phyloP scores from a whole-genome alignment of 1,140 invertebrate species.

The Uloborus diversus region DNA sequence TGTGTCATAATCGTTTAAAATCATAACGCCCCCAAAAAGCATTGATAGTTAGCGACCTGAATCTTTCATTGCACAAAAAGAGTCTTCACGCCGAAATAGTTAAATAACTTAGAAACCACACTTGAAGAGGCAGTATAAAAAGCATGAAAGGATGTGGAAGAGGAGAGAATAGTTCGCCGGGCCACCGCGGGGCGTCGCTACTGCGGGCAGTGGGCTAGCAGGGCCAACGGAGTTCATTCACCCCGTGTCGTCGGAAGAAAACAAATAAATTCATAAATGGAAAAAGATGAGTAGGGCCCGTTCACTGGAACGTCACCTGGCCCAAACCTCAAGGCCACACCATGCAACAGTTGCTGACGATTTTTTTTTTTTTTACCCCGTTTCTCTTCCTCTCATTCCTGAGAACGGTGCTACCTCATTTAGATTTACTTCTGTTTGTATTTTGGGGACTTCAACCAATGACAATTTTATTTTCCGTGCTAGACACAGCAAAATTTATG shows the following conservation, averaged over 20 bases:
- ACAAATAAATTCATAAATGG: slow-evolving; percentile 29
- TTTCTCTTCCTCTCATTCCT: background rate
- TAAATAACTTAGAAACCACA: background rate
- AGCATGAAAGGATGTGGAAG: too few species aligned
- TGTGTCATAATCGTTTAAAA: too few species aligned
- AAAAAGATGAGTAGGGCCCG: slow-evolving; percentile 48
- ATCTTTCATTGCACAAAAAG: background rate
- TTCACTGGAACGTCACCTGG: slow-evolving; percentile 46
- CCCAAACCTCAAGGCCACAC: slow-evolving; percentile 36
- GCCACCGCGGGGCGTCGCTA: slow-evolving; percentile 42
- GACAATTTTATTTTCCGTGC: too few species aligned
- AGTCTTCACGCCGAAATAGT: background rate
- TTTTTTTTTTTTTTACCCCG: background rate
- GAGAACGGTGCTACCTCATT: too few species aligned
- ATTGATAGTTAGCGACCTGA: too few species aligned
- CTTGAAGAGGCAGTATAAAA: background rate
- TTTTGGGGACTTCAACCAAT: too few species aligned
- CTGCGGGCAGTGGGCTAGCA: slow-evolving; percentile 51
- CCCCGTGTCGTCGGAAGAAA: slow-evolving; percentile 22
- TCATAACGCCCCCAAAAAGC: too few species aligned
- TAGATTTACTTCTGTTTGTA: too few species aligned
- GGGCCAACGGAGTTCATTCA: slow-evolving; percentile 40
- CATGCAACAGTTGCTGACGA: background rate
- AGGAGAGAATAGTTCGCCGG: slow-evolving; percentile 19
- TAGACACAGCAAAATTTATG: too few species aligned